These are phyloP conservation scores for Aplocera efformata DNA, from an alignment of 2,888 invertebrate species.

Conservation along the genomic window DNA sequence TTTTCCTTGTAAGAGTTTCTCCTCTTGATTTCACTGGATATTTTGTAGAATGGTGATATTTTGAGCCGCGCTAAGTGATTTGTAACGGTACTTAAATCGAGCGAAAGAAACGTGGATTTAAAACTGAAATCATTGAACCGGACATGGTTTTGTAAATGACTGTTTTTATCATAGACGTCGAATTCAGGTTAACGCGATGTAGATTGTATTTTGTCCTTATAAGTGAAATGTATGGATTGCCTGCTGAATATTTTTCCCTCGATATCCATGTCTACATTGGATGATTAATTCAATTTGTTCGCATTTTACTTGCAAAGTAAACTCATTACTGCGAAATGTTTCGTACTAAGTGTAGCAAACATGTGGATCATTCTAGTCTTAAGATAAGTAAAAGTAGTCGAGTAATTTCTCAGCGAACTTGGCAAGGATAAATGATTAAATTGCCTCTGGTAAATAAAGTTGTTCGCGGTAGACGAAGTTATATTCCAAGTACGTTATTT, in stretches of 20 bases:
- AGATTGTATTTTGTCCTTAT: too few species aligned
- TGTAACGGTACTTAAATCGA: conserved; percentile 31
- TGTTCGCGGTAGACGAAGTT: conserved; percentile 22
- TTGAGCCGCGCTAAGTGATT: conserved; percentile 28
- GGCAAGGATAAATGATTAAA: conserved; percentile 30
- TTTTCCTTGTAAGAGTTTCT: not conserved
- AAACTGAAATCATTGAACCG: conserved; percentile 23
- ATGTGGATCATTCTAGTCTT: conserved; percentile 8
- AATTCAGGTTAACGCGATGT: too few species aligned
- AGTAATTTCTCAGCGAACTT: conserved; percentile 23
- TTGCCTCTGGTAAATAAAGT: conserved; percentile 24
- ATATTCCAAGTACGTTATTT: conserved; percentile 27
- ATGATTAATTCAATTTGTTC: not conserved
- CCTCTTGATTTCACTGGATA: conserved; percentile 4
- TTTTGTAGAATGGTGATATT: conserved; percentile 13
- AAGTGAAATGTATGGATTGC: too few species aligned
- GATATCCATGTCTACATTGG: not conserved
- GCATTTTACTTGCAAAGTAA: not conserved
- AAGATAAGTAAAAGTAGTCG: conserved; percentile 21
- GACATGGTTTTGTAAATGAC: conserved; percentile 9
- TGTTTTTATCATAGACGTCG: not conserved
- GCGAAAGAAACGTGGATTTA: conserved; percentile 24
- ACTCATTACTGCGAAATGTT: not conserved
- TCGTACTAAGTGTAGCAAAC: not conserved
- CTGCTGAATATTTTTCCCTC: too few species aligned